phyloP scores from a whole-genome alignment of 2,888 invertebrate genomes.

The Oasisia sp. region DNA sequence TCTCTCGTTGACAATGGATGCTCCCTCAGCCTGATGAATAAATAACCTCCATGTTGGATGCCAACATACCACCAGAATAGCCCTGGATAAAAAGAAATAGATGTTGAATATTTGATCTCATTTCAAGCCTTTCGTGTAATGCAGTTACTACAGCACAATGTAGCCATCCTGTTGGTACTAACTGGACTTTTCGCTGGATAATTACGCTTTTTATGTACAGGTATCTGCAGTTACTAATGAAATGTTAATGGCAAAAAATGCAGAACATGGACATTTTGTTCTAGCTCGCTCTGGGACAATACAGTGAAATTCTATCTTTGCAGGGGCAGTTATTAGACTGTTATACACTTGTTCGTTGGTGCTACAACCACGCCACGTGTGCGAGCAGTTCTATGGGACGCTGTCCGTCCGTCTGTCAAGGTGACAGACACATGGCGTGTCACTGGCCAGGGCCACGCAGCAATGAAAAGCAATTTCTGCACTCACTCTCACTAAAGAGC shows the following conservation, averaged over 20 bases:
- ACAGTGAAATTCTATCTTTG: background rate
- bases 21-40: too few species aligned
- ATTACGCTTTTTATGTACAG: too few species aligned
- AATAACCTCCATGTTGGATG: too few species aligned
- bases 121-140: background rate
- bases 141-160: background rate
- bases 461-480: conserved; percentile 13
- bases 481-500: background rate
- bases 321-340: background rate
- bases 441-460: background rate
- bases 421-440: background rate
- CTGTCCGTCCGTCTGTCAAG: background rate
- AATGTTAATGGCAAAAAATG: background rate
- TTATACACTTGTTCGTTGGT: background rate
- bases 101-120: background rate
- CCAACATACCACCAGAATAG: too few species aligned
- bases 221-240: too few species aligned
- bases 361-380: background rate
- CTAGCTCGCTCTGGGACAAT: background rate
- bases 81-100: background rate
- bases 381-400: background rate
- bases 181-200: too few species aligned
- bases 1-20: too few species aligned
- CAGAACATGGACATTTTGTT: background rate
- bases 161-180: background rate